Conservation (phyloP, 2,888 invertebrate genomes). For the Xestia sexstrigata region DNA sequence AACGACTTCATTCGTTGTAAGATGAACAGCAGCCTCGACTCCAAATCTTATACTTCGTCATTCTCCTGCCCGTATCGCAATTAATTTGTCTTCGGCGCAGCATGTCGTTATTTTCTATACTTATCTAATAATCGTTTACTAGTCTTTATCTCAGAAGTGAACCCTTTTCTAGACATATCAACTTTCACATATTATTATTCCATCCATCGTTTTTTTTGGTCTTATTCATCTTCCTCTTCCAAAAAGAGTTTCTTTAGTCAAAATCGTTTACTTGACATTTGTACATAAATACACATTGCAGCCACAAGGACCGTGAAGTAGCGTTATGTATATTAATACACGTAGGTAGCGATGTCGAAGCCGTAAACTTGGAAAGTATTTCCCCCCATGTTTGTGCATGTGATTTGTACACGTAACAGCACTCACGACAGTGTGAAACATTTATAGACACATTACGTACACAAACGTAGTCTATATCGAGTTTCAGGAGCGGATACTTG, state of each 20-base stretch:
- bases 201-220: background rate
- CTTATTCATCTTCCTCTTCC: background rate
- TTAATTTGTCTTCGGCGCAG: background rate
- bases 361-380: conserved; percentile 53
- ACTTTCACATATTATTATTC: background rate
- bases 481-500: conserved; percentile 56
- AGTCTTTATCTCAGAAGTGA: background rate
- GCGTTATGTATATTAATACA: conserved; percentile 22
- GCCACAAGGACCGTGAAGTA: conserved; percentile 11
- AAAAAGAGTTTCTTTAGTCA: background rate
- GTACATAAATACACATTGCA: conserved; percentile 24
- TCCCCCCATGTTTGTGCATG: conserved; percentile 57
- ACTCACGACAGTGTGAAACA: conserved; percentile 58
- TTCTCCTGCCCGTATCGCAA: background rate
- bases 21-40: background rate
- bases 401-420: conserved; percentile 57
- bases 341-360: conserved; percentile 20
- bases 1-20: conserved; percentile 7
- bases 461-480: conserved; percentile 51
- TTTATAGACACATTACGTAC: conserved; percentile 58
- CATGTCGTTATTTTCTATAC: background rate
- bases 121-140: background rate
- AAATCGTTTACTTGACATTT: background rate
- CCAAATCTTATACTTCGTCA: background rate
- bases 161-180: background rate